These are phyloP conservation scores for Silurus meridionalis DNA, from an alignment of 2,113 vertebrate species.

Conservation along the genomic window DNA sequence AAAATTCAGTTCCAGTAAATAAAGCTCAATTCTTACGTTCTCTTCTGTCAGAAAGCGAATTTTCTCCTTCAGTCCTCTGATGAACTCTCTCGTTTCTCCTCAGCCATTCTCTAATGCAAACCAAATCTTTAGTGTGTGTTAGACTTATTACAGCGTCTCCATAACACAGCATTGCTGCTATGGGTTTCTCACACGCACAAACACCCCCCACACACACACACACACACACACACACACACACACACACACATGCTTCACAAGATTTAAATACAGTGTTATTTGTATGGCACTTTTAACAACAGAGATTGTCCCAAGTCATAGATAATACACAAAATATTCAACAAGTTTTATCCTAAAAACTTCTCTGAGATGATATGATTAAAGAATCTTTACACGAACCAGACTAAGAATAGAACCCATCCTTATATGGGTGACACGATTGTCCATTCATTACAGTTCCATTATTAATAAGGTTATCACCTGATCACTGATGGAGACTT, in stretches of 20 bases:
- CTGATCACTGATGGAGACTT: too few species aligned
- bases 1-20: background rate
- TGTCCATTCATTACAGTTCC: too few species aligned
- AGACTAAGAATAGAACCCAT: too few species aligned
- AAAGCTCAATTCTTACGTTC: background rate
- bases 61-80: conserved; percentile 8
- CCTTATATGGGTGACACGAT: too few species aligned
- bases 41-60: conserved; percentile 1
- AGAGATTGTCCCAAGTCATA: too few species aligned
- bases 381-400: too few species aligned
- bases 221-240: background rate
- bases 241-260: background rate
- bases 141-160: background rate
- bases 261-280: background rate
- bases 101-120: conserved; percentile 10
- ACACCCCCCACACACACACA: background rate
- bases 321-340: too few species aligned
- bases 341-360: too few species aligned
- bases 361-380: too few species aligned
- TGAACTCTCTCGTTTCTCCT: background rate
- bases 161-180: conserved; percentile 7
- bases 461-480: too few species aligned
- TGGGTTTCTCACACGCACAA: conserved; percentile 10
- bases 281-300: too few species aligned
- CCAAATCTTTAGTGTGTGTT: background rate